A percentile compares a stretch with the other conserved stretches of the same genome.
Evolutionary conservation across 2,888 invertebrate genomes (phyloP).

Genomic region (Escarpia spicata): DNA sequence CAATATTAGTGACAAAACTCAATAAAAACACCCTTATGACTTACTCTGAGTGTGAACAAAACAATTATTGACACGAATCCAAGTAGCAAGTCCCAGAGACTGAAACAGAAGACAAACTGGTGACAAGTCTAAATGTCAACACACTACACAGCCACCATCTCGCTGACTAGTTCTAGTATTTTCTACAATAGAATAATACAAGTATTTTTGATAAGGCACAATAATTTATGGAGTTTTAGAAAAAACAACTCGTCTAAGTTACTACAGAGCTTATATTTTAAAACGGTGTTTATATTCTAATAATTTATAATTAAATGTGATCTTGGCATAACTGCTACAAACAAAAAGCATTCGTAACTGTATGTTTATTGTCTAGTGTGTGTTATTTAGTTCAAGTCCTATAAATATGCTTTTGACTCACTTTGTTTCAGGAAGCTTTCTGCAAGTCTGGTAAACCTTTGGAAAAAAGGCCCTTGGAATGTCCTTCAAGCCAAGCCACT

Average conservation of each 20-base stretch:
- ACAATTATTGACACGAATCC: conserved; percentile 39
- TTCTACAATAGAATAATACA: neutral
- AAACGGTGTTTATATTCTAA: neutral
- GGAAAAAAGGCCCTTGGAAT: conserved; percentile 29
- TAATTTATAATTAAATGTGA: neutral
- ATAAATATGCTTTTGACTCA: neutral
- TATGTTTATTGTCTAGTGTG: neutral
- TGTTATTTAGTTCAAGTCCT: neutral
- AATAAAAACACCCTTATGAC: neutral
- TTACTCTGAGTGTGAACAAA: conserved; percentile 42
- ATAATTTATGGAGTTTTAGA: neutral
- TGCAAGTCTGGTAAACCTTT: conserved; percentile 26
- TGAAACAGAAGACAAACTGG: conserved; percentile 27
- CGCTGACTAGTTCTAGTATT: neutral
- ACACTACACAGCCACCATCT: neutral
- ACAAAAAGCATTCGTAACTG: neutral
- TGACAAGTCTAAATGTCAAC: neutral
- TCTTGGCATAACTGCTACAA: neutral
- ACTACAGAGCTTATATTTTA: neutral
- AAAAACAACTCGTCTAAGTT: neutral
- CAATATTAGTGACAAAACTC: neutral
- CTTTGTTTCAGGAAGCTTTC: conserved; percentile 21
- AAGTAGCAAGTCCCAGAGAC: conserved; percentile 40
- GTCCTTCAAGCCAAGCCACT: conserved; percentile 30
- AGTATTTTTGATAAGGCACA: neutral